phyloP scores from a whole-genome alignment of 2,113 vertebrate genomes.

The Tragelaphus scriptus region DNA sequence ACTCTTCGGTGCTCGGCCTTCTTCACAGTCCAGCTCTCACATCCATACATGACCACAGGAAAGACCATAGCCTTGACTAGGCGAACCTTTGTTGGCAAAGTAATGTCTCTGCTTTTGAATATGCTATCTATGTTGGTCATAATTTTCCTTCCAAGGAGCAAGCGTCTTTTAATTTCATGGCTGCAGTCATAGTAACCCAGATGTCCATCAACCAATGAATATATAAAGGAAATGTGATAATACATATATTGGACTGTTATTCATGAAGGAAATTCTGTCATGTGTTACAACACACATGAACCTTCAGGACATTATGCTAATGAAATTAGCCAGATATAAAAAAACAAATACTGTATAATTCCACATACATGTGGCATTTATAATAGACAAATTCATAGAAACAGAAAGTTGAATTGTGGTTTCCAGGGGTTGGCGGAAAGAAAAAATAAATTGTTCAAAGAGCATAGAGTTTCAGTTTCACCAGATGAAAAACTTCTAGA shows the following conservation, averaged over 20 bases:
- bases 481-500: background rate
- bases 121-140: no score
- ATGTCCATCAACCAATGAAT: background rate
- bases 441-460: background rate
- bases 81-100: no score
- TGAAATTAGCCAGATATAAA: background rate
- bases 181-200: background rate
- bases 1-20: no score
- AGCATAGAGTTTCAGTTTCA: background rate
- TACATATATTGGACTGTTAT: background rate
- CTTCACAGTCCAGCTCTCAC: no score
- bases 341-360: background rate
- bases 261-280: background rate
- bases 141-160: no score
- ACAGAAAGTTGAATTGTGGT: background rate
- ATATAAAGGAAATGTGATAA: background rate
- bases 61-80: no score
- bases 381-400: background rate
- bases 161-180: no score
- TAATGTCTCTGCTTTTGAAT: no score
- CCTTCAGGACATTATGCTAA: background rate
- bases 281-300: background rate
- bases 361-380: background rate
- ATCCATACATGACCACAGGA: no score
- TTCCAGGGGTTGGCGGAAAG: background rate